A percentile compares a stretch with the other conserved stretches of the same genome.
These are phyloP conservation scores for Solenodon paradoxus DNA, from an alignment of 2,113 vertebrate genomes.

Conservation along the genomic window DNA sequence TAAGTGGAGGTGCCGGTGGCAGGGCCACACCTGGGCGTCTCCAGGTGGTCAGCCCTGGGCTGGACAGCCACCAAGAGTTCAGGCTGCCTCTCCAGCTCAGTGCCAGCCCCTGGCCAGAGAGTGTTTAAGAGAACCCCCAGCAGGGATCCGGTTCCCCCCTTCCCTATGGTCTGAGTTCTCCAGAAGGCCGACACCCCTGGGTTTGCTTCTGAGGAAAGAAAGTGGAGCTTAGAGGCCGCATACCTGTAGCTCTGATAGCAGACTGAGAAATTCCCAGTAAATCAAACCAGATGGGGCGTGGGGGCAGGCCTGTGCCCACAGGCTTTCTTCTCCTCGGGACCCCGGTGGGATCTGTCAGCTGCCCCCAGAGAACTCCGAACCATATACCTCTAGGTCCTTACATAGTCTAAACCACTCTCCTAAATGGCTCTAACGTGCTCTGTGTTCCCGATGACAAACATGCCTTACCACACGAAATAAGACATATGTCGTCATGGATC, in stretches of 20 bases:
- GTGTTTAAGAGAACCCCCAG: background rate
- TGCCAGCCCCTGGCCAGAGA: background rate
- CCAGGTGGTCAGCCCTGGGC: too few species aligned
- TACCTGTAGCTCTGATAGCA: conserved; percentile 40
- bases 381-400: too few species aligned
- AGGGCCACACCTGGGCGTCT: too few species aligned
- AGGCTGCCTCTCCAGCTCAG: background rate
- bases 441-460: background rate
- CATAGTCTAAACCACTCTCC: too few species aligned
- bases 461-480: background rate
- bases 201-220: conserved; percentile 33
- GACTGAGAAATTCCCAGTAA: background rate
- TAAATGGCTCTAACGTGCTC: background rate
- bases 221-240: background rate
- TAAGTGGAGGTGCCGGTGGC: background rate
- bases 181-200: conserved; percentile 43
- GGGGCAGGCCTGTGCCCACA: too few species aligned
- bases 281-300: conserved; percentile 29
- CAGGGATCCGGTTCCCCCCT: background rate
- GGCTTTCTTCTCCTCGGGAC: background rate
- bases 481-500: background rate
- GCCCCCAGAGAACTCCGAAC: too few species aligned
- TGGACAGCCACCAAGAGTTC: rapidly evolving
- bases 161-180: conserved; percentile 43
- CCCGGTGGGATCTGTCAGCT: too few species aligned